Evolutionary conservation across 2,888 invertebrate species (phyloP).

Genomic region (Habrosyne pyritoides): DNA sequence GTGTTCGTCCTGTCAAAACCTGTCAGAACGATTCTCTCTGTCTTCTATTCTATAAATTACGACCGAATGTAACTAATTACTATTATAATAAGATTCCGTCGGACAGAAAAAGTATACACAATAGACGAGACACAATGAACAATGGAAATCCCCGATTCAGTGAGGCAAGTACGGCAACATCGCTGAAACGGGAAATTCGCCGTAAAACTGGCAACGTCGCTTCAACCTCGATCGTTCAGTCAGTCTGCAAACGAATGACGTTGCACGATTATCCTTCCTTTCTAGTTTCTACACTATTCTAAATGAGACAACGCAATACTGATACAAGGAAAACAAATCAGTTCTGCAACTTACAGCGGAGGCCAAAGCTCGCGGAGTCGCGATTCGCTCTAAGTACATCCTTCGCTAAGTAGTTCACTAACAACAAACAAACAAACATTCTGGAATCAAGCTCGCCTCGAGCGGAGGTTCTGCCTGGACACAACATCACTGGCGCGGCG

Average conservation of each 20-base stretch:
- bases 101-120: slow-evolving; percentile 41
- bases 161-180: slow-evolving; percentile 65
- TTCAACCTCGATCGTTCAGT: slow-evolving; percentile 69
- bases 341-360: slow-evolving; percentile 69
- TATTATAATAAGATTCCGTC: slow-evolving; percentile 50
- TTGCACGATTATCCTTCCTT: slow-evolving; percentile 80
- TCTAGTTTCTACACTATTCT: slow-evolving; percentile 78
- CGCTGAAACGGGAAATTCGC: slow-evolving; percentile 74
- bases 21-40: slow-evolving; percentile 45
- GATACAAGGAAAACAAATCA: slow-evolving; percentile 72
- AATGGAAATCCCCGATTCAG: slow-evolving; percentile 66
- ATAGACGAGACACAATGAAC: slow-evolving; percentile 54
- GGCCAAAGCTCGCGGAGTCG: slow-evolving; percentile 63
- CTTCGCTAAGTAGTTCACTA: slow-evolving; percentile 50
- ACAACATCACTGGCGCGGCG: slow-evolving; percentile 66
- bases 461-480: slow-evolving; percentile 65
- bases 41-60: slow-evolving; percentile 41
- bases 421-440: slow-evolving; percentile 34
- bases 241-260: slow-evolving; percentile 73
- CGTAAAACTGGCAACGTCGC: slow-evolving; percentile 78
- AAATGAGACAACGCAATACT: slow-evolving; percentile 80
- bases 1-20: slow-evolving; percentile 41
- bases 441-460: slow-evolving; percentile 36
- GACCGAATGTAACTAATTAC: slow-evolving; percentile 48
- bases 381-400: slow-evolving; percentile 70